Conservation (phyloP, 2,888 invertebrate genomes). For the Trisateles emortualis region DNA sequence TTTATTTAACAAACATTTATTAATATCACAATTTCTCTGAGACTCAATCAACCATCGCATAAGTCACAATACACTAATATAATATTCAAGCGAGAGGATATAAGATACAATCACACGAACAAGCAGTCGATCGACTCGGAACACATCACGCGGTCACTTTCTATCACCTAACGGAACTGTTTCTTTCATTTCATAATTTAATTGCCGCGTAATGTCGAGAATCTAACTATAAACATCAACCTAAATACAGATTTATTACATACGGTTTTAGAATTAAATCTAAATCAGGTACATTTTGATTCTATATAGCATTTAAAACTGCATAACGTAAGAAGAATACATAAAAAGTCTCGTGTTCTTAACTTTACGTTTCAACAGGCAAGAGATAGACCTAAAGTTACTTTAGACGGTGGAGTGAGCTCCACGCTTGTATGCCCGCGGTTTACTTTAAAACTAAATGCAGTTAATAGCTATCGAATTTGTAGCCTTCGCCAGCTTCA, state of each 20-base stretch:
- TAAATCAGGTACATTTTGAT: conserved; percentile 79
- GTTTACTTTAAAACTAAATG: conserved; percentile 50
- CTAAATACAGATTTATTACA: conserved; percentile 55
- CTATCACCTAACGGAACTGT: conserved; percentile 47
- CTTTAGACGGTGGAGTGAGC: conserved; percentile 54
- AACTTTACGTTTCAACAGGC: conserved; percentile 64
- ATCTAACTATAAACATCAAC: conserved; percentile 40
- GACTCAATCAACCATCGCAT: conserved; percentile 65
- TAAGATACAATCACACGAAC: conserved; percentile 54
- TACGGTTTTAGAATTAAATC: conserved; percentile 61
- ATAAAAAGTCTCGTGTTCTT: conserved; percentile 50
- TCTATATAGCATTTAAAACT: conserved; percentile 54
- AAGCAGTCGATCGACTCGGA: conserved; percentile 49
- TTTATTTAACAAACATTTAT: conserved; percentile 73
- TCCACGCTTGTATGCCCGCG: conserved; percentile 59
- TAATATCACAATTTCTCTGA: conserved; percentile 85
- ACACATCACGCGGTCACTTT: conserved; percentile 47
- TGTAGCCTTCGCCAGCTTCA: conserved; percentile 74
- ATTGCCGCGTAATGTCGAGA: conserved; percentile 35
- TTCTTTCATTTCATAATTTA: conserved; percentile 48
- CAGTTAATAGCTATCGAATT: conserved; percentile 75
- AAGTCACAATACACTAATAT: conserved; percentile 59
- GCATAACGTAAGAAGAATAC: conserved; percentile 57
- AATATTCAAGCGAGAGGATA: conserved; percentile 63
- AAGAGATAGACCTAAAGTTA: conserved; percentile 68